Percentiles rank a stretch among this genome's conserved stretches.
These are phyloP conservation scores for Sinhomidia bicolor DNA, from an alignment of 2,888 invertebrate genomes.

Conservation along the genomic window DNA sequence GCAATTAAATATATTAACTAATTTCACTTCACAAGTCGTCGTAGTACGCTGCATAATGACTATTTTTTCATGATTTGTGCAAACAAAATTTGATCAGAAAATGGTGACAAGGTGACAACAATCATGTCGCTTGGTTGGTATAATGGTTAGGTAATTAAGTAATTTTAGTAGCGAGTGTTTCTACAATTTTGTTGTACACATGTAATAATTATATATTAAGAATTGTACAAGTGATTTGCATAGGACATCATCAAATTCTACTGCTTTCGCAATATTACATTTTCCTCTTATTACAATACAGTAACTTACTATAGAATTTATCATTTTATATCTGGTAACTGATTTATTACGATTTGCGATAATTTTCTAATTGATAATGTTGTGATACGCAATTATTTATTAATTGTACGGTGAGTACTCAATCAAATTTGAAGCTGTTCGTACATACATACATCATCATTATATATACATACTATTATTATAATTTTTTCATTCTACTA, in stretches of 20 bases:
- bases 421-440: background rate
- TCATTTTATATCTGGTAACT: background rate
- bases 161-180: background rate
- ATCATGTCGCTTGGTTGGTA: background rate
- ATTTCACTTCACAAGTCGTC: background rate
- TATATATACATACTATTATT: background rate
- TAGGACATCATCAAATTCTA: background rate
- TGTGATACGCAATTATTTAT: background rate
- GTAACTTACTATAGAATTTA: background rate
- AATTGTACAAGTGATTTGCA: background rate
- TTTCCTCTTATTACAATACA: background rate
- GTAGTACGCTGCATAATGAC: background rate
- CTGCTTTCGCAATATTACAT: background rate
- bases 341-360: constrained; percentile 17
- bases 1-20: constrained; percentile 27
- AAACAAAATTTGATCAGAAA: background rate
- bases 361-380: background rate
- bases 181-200: constrained; percentile 7
- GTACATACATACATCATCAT: too few relatives aligned
- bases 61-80: constrained; percentile 16
- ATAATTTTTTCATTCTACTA: constrained; percentile 13
- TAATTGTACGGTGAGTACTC: background rate
- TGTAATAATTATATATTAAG: background rate
- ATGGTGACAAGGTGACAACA: background rate
- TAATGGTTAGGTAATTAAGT: background rate